Evolutionary conservation across 2,113 vertebrate species (phyloP), one percentile per base, ranked within the genome.

Genomic region (Paralichthys olivaceus): DNA sequence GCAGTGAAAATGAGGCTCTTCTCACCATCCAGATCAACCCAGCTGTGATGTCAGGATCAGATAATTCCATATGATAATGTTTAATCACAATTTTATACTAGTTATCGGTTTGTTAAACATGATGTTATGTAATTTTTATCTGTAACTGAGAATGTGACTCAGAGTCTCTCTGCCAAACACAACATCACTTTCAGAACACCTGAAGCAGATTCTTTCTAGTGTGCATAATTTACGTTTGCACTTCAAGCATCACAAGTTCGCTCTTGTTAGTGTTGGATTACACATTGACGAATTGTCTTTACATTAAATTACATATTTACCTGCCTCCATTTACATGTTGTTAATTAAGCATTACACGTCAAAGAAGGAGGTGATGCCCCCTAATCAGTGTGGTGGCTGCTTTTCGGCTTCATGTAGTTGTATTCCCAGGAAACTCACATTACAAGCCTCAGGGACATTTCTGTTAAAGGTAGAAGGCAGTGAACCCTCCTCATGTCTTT

Each of bases 21-120:
- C 55, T 34, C 34, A 45, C n/a, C 43, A 26, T 53, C 22, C 1
- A 2, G 43, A 58, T 58, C 20, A 75, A 84, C 55, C 26, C 32
- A 61, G 13, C 63, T 55, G 63, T 43, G 45, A 17, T 78, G 32
- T 47, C 45, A 22, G 29, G 40, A 25, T 69, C 3, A 26, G 40
- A 70, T 75, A 29, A 68, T 51, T 11, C 8, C 51, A 54, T 12
- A 45, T 19, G 23, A 75, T 67, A 29, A 68, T 11, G 43, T 7
- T 9, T 66, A 2, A 28, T 58, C 15, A 62, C 2, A 20, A 28
- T 58, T 56, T 87, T 66, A 22, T 47, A 49, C 1, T 54, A 34
- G 53, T 69, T 76, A 28, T 67, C 11, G 12, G 25, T 76, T 66
- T 81, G 80, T 87, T 67, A 75, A 68, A 75, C 79, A 79, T 13